Evolutionary conservation across 2,888 invertebrate genomes (phyloP), one percentile per base, ranked within the genome.

Genomic region (Agapostemon virescens): DNA sequence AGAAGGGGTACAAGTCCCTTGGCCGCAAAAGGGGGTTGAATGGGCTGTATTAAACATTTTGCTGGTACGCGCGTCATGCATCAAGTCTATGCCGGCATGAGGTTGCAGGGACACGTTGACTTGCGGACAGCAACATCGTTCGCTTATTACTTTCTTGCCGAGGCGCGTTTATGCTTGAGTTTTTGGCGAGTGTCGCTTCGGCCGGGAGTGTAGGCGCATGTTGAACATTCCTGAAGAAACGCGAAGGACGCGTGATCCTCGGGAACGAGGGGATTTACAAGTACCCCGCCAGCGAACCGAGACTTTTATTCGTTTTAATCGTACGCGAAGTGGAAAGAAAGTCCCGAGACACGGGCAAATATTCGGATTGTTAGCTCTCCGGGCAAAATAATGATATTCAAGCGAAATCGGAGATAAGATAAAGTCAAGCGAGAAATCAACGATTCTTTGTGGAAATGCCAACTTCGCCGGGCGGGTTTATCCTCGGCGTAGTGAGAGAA

Each of bases 161-260:
- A 67, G 15, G n/a, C 61, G 17, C 61, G 17, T 30, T 7, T 67
- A 36, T 33, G 1, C 61, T 20, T 20, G 20, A 61, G 67, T 68
- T 68, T 38, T 61, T 30, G 42, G 30, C 69, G 74, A 30, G 23
- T 81, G 74, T 81, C 78, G 78, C 73, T 66, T 45, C 23, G 73
- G 40, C 30, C 3, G 15, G 13, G 80, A 73, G 69, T 66, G 80
- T 70, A 66, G 69, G 78, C 75, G 69, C 78, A 78, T 78, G 80
- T 77, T 78, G 77, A 72, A 77, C 79, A 72, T 79, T 72, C 77
- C 79, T 68, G 63, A 71, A 68, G 77, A 63, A 68, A 72, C 52
- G 63, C 77, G 77, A 77, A 71, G 77, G 77, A 70, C 77, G 71
- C 42, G 71, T 20, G 77, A 77, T 63, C 67, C 70, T 20, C 9